phyloP scores from a whole-genome alignment of 1,140 invertebrate genomes.

The Cepaea nemoralis region DNA sequence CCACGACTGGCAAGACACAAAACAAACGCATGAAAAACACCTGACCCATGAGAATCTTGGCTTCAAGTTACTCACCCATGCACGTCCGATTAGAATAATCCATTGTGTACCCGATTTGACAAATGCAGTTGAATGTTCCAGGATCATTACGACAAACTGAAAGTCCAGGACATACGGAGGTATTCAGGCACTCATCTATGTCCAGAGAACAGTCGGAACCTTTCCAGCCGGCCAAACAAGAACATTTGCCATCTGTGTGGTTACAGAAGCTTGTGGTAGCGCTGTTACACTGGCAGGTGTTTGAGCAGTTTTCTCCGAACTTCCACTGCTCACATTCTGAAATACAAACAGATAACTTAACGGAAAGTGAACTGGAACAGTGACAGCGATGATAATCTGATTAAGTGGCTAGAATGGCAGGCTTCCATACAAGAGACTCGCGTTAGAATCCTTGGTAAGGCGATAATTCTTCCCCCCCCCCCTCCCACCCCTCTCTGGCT shows the following conservation, averaged over 20 bases:
- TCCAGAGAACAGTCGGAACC: background rate
- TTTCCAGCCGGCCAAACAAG: background rate
- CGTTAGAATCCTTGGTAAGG: too few relatives aligned
- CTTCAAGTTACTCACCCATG: too few relatives aligned
- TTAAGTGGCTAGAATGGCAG: too few relatives aligned
- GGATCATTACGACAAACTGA: background rate
- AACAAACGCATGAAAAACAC: too few relatives aligned
- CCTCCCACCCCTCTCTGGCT: too few relatives aligned
- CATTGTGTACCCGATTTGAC: background rate
- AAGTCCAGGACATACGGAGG: background rate
- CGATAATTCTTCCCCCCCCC: too few relatives aligned
- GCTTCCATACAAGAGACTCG: too few relatives aligned
- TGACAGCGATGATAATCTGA: too few relatives aligned
- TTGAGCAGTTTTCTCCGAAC: background rate
- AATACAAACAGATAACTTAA: background rate
- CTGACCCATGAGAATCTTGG: too few relatives aligned
- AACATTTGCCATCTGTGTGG: constrained; percentile 8
- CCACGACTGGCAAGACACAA: too few relatives aligned
- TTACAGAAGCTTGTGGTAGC: background rate
- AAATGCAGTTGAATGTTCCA: background rate
- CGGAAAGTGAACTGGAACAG: too few relatives aligned
- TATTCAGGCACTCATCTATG: background rate
- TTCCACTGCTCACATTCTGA: constrained; percentile 1
- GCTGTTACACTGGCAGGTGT: background rate
- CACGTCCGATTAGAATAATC: background rate